Evolutionary conservation across 2,113 vertebrate genomes (phyloP), one percentile per base, ranked within the genome.

Genomic region (Uria lomvia): DNA sequence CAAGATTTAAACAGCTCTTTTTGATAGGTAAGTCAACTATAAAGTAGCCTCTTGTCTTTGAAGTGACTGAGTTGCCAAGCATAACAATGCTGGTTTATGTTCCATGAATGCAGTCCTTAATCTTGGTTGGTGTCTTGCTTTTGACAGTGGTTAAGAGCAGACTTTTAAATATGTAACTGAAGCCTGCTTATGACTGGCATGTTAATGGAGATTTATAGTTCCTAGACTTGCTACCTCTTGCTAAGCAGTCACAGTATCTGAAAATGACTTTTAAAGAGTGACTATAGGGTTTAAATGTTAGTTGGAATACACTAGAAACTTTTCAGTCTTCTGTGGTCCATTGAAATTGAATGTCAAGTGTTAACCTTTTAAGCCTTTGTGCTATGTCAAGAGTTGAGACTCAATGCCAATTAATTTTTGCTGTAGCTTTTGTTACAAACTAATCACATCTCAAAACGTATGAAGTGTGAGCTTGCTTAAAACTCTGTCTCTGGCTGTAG

Each of bases 1-100:
- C 94, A 81, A 98, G 96, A 96, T 99, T 99, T 96, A 99, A 99
- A 81, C 99, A 99, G 90, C 98, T 99, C 22, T 99, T 99, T 96
- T 95, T 99, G 60, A 98, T 99, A 94, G 99, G 99, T 99, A 95
- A 98, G 98, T 89, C 74, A 81, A 59, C 40, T 82, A 59, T 27
- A 90, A 86, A 83, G 49, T 71, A 66, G 29, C 42, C 7, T 50
- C 60, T 56, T 50, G 11, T 59, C n/a, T 70, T 45, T 43, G 8
- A 58, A 62, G 59, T 42, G 30, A 67, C 45, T 50, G 70, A 56
- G 32, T 36, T 60, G 19, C 18, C 42, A 75, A 63, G 40, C 12
- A 8, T 79, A 68, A 52, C 23, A 84, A 10, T n/a, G 34, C 56
- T 87, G 29, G 18, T 43, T 66, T 66, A 3, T 45, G 22, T 84